Evolutionary conservation across 2,888 invertebrate species (phyloP).

Genomic region (Ornithoptera priamus): DNA sequence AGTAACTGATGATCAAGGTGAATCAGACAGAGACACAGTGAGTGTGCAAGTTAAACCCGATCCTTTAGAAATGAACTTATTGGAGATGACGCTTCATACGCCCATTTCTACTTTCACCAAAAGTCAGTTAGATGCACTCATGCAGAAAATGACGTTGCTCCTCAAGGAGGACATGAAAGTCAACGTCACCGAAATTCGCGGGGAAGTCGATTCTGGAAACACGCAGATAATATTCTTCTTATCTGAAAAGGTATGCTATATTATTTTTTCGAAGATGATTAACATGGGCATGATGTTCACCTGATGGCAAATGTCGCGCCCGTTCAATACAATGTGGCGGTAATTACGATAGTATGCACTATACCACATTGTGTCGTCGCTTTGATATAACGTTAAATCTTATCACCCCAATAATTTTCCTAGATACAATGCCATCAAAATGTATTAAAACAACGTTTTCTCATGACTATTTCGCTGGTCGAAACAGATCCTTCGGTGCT

Average conservation of each 20-base stretch:
- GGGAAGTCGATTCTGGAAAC: conserved; percentile 81
- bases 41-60: conserved; percentile 90
- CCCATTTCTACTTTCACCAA: conserved; percentile 80
- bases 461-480: too few relatives aligned
- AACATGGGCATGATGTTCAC: too few relatives aligned
- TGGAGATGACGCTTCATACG: conserved; percentile 90
- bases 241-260: conserved; percentile 72
- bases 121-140: conserved; percentile 85
- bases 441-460: too few relatives aligned
- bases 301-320: too few relatives aligned
- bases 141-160: conserved; percentile 89
- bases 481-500: too few relatives aligned
- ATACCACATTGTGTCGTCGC: too few relatives aligned
- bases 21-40: conserved; percentile 89
- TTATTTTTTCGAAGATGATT: background rate
- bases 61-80: conserved; percentile 85
- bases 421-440: too few relatives aligned
- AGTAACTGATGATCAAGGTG: conserved; percentile 95
- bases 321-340: too few relatives aligned
- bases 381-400: too few relatives aligned
- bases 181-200: conserved; percentile 78
- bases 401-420: too few relatives aligned
- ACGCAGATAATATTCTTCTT: conserved; percentile 86
- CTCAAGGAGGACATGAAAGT: conserved; percentile 86
- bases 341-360: too few relatives aligned